Base-by-base conservation (phyloP, 35 echinoderm and acorn worm species). In the Chiridota heheva region DNA sequence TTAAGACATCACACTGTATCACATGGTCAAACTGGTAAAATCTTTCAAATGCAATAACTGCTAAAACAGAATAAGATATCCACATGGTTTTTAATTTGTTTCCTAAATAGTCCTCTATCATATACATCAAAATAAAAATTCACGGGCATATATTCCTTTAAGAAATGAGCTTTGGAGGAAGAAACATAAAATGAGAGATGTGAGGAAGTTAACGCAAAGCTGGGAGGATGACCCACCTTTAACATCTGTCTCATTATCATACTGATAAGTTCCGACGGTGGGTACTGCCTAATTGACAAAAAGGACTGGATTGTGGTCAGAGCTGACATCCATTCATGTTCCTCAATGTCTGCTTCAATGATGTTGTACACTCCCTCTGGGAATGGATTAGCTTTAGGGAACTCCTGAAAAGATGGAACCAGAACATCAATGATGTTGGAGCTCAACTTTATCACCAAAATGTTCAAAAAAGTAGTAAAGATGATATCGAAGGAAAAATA, bases 211-310 rank as follows among this genome's bases (percentile, higher is more conserved):
- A n/a, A n/a, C n/a, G n/a, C n/a, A n/a, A n/a, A n/a, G n/a, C n/a
- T 1, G 5, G 17, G 16, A 67, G 24, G 63, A 22, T 17, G 36
- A 37, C 51, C 78, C 74, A 95, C 91, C 85, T 73, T 55, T 7
- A 96, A 56, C n/a, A 96, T 71, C 36, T 86, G 26, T 35, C 81
- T 53, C 91, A 95, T 95, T 18, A 95, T 80, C 13, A 34, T 34
- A 67, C 89, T 73, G 33, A 95, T 57, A 1, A 95, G 51, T 1
- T 78, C 32, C 2, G 91, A 13, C 36, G 91, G 91, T 27, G 91
- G 91, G 44, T 89, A 84, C 18, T 58, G 40, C 20, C 48, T 39
- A 42, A 73, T 58, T 29, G 86, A 85, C n/a, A 84, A 22, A 33
- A 36, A 55, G 12, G 72, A 61, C 32, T 84, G 22, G 18, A 76